Percentiles rank a stretch among this genome's conserved stretches.
phyloP scores from a whole-genome alignment of 2,888 invertebrate species.

The Ochropleura leucogaster region DNA sequence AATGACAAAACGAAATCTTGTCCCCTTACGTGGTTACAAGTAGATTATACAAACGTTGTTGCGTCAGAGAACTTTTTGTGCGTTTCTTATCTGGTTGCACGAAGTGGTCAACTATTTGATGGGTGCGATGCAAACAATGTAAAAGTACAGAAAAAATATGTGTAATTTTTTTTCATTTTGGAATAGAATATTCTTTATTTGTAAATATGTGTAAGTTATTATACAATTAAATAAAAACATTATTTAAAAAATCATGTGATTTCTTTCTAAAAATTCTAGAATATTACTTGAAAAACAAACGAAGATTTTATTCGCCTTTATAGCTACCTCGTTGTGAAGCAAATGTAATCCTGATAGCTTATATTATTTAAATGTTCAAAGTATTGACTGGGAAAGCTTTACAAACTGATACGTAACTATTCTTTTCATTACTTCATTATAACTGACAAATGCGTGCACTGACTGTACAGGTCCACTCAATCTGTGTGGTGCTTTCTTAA shows the following conservation, averaged over 20 bases:
- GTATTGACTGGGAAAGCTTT: not conserved
- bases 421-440: not conserved
- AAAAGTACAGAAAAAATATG: not conserved
- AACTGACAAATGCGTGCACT: not conserved
- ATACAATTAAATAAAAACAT: not conserved
- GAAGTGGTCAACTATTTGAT: too few relatives aligned
- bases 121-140: too few relatives aligned
- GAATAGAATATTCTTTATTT: not conserved
- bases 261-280: constrained; percentile 1
- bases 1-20: too few relatives aligned
- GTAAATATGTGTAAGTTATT: not conserved
- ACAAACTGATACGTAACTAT: not conserved
- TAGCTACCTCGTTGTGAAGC: not conserved
- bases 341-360: not conserved
- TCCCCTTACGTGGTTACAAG: too few relatives aligned
- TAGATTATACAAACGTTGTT: too few relatives aligned
- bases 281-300: not conserved
- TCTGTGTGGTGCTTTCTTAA: too few relatives aligned
- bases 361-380: not conserved
- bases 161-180: not conserved
- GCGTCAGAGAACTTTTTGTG: too few relatives aligned
- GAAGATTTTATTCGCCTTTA: not conserved
- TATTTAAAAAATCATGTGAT: not conserved
- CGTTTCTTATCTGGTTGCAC: too few relatives aligned
- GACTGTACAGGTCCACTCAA: not conserved